Evolutionary conservation across 2,797 vertebrate species (phyloP), one percentile per base, ranked within the genome.

Genomic region (Cichlasoma orientale): DNA sequence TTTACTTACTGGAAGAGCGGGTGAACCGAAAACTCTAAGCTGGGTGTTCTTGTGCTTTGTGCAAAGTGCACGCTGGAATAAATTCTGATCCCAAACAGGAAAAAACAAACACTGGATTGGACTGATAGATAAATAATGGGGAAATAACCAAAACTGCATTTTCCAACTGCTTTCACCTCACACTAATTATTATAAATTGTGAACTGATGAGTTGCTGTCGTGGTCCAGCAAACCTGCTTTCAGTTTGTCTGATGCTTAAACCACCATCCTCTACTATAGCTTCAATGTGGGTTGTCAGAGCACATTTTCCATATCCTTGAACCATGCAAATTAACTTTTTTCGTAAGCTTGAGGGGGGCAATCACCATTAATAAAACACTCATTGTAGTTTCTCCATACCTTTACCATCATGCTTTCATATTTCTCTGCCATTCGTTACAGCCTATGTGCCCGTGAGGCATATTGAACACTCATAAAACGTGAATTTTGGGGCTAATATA

Each of bases 391-490:
- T 81, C 78, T 91, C 77, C 78, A 84, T 90, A 90, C 86, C 76
- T 83, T 83, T 86, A 89, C 84, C 79, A 80, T 90, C 68, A 68
- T 77, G 77, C 87, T 89, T 94, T 92, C 88, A 91, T 90, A 89
- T 88, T 90, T 92, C 88, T 80, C 75, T 90, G 33, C 78, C 89
- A 93, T 94, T 94, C 79, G 91, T 93, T 89, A 90, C 90, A 91
- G 90, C 78, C 25, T 72, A 72, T 66, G 69, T 79, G 54, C 36
- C 61, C 16, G 59, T 58, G 72, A 85, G 79, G 72, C 77, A 77
- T 72, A 23, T 78, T 78, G 74, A 77, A 82, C 36, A 63, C 89
- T 90, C 77, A 82, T 86, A 86, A 83, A 89, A 88, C 75, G 16
- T 79, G 85, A 50, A 90, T 90, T 92, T 82, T 82, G 74, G 76